Evolutionary conservation across 2,888 invertebrate genomes (phyloP), one percentile per base, ranked within the genome.

Genomic region (Thyatira batis): DNA sequence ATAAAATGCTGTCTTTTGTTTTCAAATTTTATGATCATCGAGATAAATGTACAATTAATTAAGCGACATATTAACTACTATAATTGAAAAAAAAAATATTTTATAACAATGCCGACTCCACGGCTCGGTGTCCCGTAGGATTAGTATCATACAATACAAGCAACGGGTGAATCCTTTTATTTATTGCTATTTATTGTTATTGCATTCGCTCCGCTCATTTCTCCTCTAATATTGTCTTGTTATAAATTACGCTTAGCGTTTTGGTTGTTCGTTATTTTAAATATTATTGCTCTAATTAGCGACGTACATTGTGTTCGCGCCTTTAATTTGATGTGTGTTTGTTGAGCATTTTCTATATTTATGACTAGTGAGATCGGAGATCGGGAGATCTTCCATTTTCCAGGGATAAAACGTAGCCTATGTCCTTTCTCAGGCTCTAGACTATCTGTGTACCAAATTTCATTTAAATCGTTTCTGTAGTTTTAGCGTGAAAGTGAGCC

Each of bases 131-230:
- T 65, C 65, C 77, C 61, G 63, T 71, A 71, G 90, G 90, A 90
- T 90, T 91, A 91, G 89, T 85, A 90, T 90, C 91, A 92, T 92
- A 91, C 92, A 92, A 92, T 91, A 92, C 91, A 91, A 92, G 90
- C 89, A 92, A 84, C 89, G 90, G 85, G 85, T 85, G 92, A 92
- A 92, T 92, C 92, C 92, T 92, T 92, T 92, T 92, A 92, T 92
- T 92, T 92, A 92, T 92, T 85, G 85, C 92, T 91, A 91, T 92
- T 92, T 92, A 92, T 92, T 92, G 91, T 92, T 92, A 92, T 92
- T 91, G 89, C 91, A 90, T 92, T 87, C 83, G 78, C 84, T 85
- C 80, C 74, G 77, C 84, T 87, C 89, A 88, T 89, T 89, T 84
- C 89, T 87, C 88, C 78, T 84, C 89, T 89, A 89, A 91, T 90